Percentiles rank a stretch among this genome's conserved stretches.
phyloP scores from a whole-genome alignment of 2,888 invertebrate genomes.

The Aporophyla nigra region DNA sequence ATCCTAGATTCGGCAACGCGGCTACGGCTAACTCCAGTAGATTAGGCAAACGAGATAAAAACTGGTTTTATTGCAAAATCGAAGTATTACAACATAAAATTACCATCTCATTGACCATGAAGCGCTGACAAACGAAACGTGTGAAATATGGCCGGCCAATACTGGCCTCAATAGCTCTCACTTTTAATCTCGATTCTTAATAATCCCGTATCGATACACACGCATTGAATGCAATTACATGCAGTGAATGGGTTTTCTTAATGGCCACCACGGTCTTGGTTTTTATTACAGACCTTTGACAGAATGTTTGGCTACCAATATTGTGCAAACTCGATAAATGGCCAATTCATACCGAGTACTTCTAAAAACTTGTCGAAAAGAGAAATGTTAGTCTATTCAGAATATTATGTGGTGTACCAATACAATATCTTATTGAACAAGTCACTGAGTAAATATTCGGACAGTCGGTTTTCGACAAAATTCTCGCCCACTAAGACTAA shows the following conservation, averaged over 20 bases:
- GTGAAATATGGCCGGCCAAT: constrained; percentile 70
- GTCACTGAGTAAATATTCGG: constrained; percentile 38
- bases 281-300: constrained; percentile 57
- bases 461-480: constrained; percentile 27
- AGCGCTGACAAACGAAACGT: constrained; percentile 70
- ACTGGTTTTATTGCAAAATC: constrained; percentile 76
- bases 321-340: constrained; percentile 49
- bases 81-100: constrained; percentile 76
- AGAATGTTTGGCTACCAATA: constrained; percentile 34
- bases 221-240: constrained; percentile 61
- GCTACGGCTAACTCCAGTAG: constrained; percentile 53
- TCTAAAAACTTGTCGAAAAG: constrained; percentile 29
- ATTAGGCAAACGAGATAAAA: constrained; percentile 69
- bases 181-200: constrained; percentile 73
- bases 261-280: constrained; percentile 53
- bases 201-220: constrained; percentile 63
- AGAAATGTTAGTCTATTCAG: constrained; percentile 33
- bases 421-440: constrained; percentile 8
- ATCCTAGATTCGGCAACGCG: constrained; percentile 48
- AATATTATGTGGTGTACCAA: constrained; percentile 12
- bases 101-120: constrained; percentile 83
- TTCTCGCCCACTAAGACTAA: constrained; percentile 26
- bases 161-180: constrained; percentile 80
- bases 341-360: constrained; percentile 24
- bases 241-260: constrained; percentile 62